These are phyloP conservation scores for Mus minutoides DNA, from an alignment of 2,797 vertebrate species.

Conservation along the genomic window DNA sequence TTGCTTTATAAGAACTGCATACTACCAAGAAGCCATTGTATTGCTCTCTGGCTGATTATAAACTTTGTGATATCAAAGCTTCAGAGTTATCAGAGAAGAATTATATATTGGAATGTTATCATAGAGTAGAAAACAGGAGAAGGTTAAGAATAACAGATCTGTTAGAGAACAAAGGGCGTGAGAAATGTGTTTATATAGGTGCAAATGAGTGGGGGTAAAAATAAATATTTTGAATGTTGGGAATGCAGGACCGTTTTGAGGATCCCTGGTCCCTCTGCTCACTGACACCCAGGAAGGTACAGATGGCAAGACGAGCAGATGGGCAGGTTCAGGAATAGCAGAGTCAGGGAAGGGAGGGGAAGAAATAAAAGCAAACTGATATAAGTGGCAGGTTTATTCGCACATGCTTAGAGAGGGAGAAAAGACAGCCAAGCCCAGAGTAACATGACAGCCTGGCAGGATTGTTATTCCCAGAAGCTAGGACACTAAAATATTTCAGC, in stretches of 20 bases:
- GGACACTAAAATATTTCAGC: conserved; percentile 81
- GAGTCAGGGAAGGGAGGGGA: conserved; percentile 60
- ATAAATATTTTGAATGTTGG: conserved; percentile 11
- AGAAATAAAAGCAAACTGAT: conserved; percentile 70
- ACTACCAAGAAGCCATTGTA: neutral
- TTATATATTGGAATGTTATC: neutral
- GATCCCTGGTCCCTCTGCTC: conserved; percentile 7
- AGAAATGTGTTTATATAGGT: conserved; percentile 43
- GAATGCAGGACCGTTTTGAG: neutral
- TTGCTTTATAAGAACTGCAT: neutral
- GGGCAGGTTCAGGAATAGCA: conserved; percentile 76
- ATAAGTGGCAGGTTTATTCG: conserved; percentile 76
- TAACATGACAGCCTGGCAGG: conserved; percentile 82
- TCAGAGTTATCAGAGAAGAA: conserved; percentile 18
- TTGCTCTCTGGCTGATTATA: neutral
- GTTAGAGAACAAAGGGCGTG: conserved; percentile 35
- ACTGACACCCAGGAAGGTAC: conserved; percentile 53
- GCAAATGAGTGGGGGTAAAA: conserved; percentile 4
- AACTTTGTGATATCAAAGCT: conserved; percentile 39
- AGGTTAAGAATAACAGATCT: conserved; percentile 52
- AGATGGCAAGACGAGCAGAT: conserved; percentile 77
- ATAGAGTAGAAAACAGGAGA: neutral
- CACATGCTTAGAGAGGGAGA: conserved; percentile 72
- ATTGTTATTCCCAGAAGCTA: conserved; percentile 77
- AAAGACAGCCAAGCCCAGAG: conserved; percentile 75